Evolutionary conservation across 2,888 invertebrate species (phyloP).

Genomic region (Chymomyza amoena): DNA sequence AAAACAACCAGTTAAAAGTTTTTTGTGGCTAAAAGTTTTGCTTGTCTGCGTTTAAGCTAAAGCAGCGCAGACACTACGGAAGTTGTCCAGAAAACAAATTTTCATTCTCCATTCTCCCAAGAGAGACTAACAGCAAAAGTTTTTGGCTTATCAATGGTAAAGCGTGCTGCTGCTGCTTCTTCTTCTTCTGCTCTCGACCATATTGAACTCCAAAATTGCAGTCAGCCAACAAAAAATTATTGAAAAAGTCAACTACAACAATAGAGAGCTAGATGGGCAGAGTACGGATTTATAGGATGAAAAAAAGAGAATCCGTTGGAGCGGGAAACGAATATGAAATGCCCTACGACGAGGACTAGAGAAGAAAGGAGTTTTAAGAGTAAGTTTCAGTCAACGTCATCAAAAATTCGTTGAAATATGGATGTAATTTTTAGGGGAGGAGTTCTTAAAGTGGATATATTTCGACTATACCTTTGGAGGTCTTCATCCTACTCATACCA

Average conservation of each 20-base stretch:
- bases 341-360: too few relatives aligned
- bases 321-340: too few relatives aligned
- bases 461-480: too few relatives aligned
- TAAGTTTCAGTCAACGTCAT: too few relatives aligned
- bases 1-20: conserved; percentile 56
- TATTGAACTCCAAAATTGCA: conserved; percentile 20
- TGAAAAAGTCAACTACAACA: conserved; percentile 25
- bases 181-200: not conserved
- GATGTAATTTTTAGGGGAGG: too few relatives aligned
- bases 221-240: conserved; percentile 35
- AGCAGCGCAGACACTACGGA: conserved; percentile 19
- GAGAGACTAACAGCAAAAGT: conserved; percentile 46
- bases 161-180: not conserved
- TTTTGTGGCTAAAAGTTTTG: conserved; percentile 56
- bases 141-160: conserved; percentile 65
- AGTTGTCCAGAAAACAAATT: conserved; percentile 54
- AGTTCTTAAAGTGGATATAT: too few relatives aligned
- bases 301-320: too few relatives aligned
- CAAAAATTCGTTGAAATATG: too few relatives aligned
- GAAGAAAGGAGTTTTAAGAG: too few relatives aligned
- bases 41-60: conserved; percentile 70
- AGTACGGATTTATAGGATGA: too few relatives aligned
- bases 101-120: conserved; percentile 20
- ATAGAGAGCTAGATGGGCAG: not conserved
- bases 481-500: too few relatives aligned